A percentile compares a stretch with the other conserved stretches of the same genome.
Conservation (phyloP, 2,888 invertebrate genomes). For the Thumatha senex region DNA sequence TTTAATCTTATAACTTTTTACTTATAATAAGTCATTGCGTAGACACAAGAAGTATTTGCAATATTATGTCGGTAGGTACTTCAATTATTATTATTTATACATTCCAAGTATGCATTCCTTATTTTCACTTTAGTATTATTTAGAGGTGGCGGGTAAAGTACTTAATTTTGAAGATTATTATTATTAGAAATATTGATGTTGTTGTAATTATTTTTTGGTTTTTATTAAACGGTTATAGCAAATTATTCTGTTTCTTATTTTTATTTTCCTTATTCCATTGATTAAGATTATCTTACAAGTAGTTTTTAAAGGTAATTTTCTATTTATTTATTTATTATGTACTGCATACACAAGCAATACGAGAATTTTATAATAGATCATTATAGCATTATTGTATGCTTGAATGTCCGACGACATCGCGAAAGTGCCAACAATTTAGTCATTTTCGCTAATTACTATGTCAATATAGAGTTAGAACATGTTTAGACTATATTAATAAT, state of each 20-base stretch:
- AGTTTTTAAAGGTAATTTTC: slow-evolving; percentile 9
- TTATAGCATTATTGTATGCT: slow-evolving; percentile 38
- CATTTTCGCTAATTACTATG: slow-evolving; percentile 66
- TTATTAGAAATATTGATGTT: slow-evolving; percentile 49
- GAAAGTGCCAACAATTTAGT: slow-evolving; percentile 58
- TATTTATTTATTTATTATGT: background rate
- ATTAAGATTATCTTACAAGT: too few relatives aligned
- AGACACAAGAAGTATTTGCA: too few relatives aligned
- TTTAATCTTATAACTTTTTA: too few relatives aligned
- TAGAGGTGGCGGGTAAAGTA: slow-evolving; percentile 69
- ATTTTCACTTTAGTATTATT: slow-evolving; percentile 35
- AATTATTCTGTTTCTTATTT: slow-evolving; percentile 51
- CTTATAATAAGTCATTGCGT: too few relatives aligned
- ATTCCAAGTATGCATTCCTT: slow-evolving; percentile 33
- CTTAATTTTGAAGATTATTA: slow-evolving; percentile 57
- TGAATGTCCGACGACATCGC: slow-evolving; percentile 33
- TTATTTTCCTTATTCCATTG: slow-evolving; percentile 38
- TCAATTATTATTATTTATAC: background rate
- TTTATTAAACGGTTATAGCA: slow-evolving; percentile 75
- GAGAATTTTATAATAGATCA: slow-evolving; percentile 11
- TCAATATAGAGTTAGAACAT: slow-evolving; percentile 59
- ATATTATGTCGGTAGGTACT: too few relatives aligned
- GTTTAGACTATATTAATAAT: slow-evolving; percentile 40
- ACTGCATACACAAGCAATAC: background rate
- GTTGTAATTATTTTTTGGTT: slow-evolving; percentile 66